Base-by-base conservation (phyloP, 2,888 invertebrate species). In the Drosophila histrio region DNA sequence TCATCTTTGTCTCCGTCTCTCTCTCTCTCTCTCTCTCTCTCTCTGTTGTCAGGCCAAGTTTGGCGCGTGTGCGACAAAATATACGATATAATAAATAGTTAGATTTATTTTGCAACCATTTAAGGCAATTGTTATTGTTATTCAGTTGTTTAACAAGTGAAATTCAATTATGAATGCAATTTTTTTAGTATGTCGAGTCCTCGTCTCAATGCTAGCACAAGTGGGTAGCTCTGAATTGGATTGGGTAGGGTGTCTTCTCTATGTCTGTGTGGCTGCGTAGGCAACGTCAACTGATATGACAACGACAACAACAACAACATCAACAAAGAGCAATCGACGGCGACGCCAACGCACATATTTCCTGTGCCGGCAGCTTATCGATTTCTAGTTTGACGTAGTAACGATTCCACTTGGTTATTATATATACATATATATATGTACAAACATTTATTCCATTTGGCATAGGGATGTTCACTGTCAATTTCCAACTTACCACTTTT, bases 341-440 rank as follows among this genome's bases (percentile, higher is more conserved):
- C 24, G 22, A 54, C 76, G 69, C 76, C 72, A 79, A 77, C 77
- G 62, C 79, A 72, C 52, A 59, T 63, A 62, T 57, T 74, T 67
- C 53, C 77, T 76, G 58, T 67, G 44, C 9, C 65, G 56, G 53
- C 54, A 17, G 26, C 65, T 70, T 79, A 75, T 77, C 79, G 77
- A 79, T 79, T 77, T 79, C 75, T 60, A 59, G 68, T 60, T 78
- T 78, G 72, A 72, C 76, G 79, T 72, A 63, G 66, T 49, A 56
- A 61, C 68, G 32, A 46, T 60, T 59, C 41, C 26, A 50, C 36
- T 62, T 63, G 61, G 57, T 63, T 74, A 73, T 63, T 72, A 68
- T 70, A 47, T n/a, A 24, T n/a, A n/a, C n/a, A n/a, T n/a, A n/a
- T n/a, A n/a, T n/a, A n/a, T n/a, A n/a, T n/a, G n/a, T n/a, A n/a